Percentiles rank a stretch among this genome's conserved stretches.
phyloP scores from a whole-genome alignment of 2,113 vertebrate genomes.

The Ctenodactylus gundi region DNA sequence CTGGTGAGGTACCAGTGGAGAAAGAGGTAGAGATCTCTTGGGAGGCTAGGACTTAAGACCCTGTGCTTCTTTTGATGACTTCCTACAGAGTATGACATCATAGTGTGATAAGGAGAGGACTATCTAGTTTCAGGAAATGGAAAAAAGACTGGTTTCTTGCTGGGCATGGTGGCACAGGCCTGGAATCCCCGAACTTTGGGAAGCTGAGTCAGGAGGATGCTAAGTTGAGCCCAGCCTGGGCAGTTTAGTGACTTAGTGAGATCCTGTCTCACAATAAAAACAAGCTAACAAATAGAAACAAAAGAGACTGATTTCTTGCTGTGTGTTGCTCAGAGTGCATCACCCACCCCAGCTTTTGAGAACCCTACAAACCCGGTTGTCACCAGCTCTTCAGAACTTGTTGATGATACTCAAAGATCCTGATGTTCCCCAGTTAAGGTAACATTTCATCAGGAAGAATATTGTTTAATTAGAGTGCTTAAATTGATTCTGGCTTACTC shows the following conservation, averaged over 20 bases:
- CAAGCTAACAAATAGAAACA: background rate
- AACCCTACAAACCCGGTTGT: background rate
- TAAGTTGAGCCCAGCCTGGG: background rate
- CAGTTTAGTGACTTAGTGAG: background rate
- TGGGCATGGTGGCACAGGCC: background rate
- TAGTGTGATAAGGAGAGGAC: background rate
- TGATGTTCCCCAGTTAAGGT: conserved; percentile 9
- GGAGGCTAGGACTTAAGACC: background rate
- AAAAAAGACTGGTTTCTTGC: background rate
- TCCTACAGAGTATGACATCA: background rate
- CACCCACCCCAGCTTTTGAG: background rate
- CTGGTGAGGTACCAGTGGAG: background rate
- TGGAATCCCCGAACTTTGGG: background rate
- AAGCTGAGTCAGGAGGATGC: background rate
- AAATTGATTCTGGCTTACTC: background rate
- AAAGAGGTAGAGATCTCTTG: background rate
- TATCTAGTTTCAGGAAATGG: background rate
- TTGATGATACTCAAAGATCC: conserved; percentile 13
- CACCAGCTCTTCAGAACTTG: conserved; percentile 19
- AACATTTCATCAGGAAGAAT: conserved; percentile 8
- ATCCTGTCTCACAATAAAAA: background rate
- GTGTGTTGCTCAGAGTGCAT: background rate
- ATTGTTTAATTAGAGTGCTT: conserved; percentile 6
- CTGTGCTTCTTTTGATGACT: background rate
- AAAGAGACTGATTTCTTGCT: background rate